Conservation (phyloP, 53 echinoderm and acorn worm species). For the Stichopus horrens region DNA sequence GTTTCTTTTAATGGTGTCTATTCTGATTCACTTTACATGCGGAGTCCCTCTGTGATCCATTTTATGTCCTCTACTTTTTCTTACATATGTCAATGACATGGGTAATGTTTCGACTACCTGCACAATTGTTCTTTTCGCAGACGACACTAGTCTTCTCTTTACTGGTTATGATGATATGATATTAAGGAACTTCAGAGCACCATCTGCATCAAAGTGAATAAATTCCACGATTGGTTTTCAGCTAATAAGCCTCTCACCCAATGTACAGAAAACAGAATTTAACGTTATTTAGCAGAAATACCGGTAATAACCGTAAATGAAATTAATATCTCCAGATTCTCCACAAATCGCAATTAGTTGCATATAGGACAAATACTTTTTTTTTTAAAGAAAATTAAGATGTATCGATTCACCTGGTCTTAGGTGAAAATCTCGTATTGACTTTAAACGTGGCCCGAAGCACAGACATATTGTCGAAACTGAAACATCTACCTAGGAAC, state of each 20-base stretch:
- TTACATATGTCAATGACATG: background rate
- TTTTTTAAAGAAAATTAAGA: too few species aligned
- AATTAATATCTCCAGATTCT: conserved; percentile 9
- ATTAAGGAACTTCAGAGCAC: background rate
- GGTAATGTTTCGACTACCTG: background rate
- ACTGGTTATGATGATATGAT: background rate
- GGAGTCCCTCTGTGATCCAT: background rate
- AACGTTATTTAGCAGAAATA: background rate
- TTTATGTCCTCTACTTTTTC: background rate
- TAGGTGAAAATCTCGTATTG: conserved; percentile 1
- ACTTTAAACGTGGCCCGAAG: background rate
- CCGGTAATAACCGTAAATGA: background rate
- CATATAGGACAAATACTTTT: too few species aligned
- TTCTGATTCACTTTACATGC: background rate
- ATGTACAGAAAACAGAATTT: too few species aligned
- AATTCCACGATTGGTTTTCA: background rate
- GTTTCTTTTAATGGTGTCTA: background rate
- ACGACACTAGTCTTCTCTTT: background rate
- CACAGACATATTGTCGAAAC: conserved; percentile 1
- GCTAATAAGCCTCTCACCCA: too few species aligned
- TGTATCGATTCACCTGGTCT: background rate
- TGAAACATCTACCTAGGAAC: conserved; percentile 2
- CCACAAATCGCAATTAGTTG: background rate
- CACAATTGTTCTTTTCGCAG: background rate
- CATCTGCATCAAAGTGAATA: background rate